Evolutionary conservation across 2,797 vertebrate species (phyloP).

Genomic region (Steatocranus sp.): DNA sequence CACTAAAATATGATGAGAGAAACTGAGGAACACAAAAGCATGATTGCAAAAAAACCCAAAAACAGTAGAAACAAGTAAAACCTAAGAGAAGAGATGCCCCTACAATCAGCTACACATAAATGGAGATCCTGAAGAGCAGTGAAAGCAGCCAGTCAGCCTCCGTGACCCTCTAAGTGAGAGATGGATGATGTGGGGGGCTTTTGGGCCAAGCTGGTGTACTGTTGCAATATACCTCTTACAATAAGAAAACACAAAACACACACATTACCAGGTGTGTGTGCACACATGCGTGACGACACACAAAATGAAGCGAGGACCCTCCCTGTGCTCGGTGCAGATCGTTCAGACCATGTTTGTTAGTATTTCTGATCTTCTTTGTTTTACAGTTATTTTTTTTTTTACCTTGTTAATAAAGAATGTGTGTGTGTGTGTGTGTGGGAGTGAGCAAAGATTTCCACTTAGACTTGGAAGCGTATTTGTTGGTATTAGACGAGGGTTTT

Average conservation of each 20-base stretch:
- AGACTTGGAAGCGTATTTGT: constrained; percentile 10
- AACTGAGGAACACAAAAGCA: neutral
- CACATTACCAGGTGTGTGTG: constrained; percentile 8
- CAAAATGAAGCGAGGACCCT: neutral
- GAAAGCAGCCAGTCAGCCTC: constrained; percentile 23
- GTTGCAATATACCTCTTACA: neutral
- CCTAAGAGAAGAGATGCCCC: neutral
- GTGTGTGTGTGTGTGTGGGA: neutral
- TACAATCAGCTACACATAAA: neutral
- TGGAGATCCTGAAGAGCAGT: neutral
- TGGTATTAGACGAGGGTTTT: neutral
- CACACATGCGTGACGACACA: neutral
- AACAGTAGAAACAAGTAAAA: neutral
- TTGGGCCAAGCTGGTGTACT: constrained; percentile 7
- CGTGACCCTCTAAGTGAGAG: constrained; percentile 36
- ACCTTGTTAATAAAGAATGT: constrained; percentile 34
- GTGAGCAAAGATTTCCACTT: neutral
- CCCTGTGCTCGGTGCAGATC: constrained; percentile 10
- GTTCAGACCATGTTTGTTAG: constrained; percentile 45
- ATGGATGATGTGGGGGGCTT: constrained; percentile 29
- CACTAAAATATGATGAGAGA: neutral
- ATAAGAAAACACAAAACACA: neutral
- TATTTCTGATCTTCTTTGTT: constrained; percentile 39
- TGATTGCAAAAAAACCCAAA: neutral
- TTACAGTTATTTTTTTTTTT: constrained; percentile 23